Percentiles rank a stretch among this genome's conserved stretches.
Evolutionary conservation across 2,797 vertebrate genomes (phyloP).

Genomic region (Lagocephalus sceleratus): DNA sequence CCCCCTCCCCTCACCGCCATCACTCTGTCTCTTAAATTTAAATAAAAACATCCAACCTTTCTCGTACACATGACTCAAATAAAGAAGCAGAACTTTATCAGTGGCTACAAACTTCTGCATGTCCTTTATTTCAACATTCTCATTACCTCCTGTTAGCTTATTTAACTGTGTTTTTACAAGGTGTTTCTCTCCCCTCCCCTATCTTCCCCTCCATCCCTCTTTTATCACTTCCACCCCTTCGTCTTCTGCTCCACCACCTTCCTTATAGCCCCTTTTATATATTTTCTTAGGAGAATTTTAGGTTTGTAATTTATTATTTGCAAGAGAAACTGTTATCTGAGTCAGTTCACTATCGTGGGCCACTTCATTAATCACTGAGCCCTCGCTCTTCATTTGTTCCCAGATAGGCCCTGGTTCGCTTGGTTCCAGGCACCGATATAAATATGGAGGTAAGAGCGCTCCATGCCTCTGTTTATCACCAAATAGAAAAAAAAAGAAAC

Average conservation of each 20-base stretch:
- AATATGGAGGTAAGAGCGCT: slow-evolving; percentile 74
- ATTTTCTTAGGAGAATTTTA: slow-evolving; percentile 64
- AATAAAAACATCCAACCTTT: too few species aligned
- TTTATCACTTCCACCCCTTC: slow-evolving; percentile 40
- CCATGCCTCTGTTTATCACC: slow-evolving; percentile 74
- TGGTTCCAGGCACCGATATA: slow-evolving; percentile 79
- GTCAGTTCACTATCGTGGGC: slow-evolving; percentile 75
- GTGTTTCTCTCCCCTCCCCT: slow-evolving; percentile 2
- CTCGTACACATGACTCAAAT: too few species aligned
- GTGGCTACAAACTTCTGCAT: too few species aligned
- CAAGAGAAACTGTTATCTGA: slow-evolving; percentile 78
- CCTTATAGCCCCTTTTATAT: slow-evolving; percentile 47
- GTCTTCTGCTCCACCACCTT: slow-evolving; percentile 29
- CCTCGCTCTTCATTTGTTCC: slow-evolving; percentile 77
- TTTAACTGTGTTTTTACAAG: neutral
- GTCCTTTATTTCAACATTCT: too few species aligned
- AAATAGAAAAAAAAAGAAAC: slow-evolving; percentile 38
- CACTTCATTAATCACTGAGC: slow-evolving; percentile 81
- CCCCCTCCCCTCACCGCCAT: too few species aligned
- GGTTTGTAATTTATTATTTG: slow-evolving; percentile 82
- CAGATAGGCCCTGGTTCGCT: slow-evolving; percentile 75
- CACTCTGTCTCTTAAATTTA: too few species aligned
- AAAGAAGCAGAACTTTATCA: too few species aligned
- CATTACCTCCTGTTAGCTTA: neutral
- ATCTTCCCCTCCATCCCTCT: slow-evolving; percentile 27